Percentiles rank a stretch among this genome's conserved stretches.
Conservation (phyloP, 2,888 invertebrate genomes). For the Leptogaster cylindrica region DNA sequence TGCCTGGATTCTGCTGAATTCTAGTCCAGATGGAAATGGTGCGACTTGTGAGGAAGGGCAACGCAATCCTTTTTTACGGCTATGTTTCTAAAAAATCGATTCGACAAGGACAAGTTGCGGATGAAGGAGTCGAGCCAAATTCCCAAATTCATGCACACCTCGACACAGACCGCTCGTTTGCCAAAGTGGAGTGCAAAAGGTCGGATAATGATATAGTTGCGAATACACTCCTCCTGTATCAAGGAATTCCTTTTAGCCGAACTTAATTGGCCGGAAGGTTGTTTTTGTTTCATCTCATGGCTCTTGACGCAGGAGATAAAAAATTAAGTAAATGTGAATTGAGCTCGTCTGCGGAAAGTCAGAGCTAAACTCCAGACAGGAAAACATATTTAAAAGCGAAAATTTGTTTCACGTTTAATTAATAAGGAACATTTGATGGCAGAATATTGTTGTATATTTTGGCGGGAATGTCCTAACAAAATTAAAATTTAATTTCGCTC, state of each 20-base stretch:
- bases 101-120: not conserved
- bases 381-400: no score
- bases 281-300: slow-evolving; percentile 25
- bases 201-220: slow-evolving; percentile 12
- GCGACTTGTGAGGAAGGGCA: slow-evolving; percentile 3
- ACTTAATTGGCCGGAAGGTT: slow-evolving; percentile 44
- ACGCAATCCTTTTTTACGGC: slow-evolving; percentile 18
- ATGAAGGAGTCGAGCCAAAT: not conserved
- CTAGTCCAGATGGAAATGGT: not conserved
- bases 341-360: not conserved
- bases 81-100: slow-evolving; percentile 30
- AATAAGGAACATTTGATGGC: no score
- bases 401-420: no score
- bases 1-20: not conserved
- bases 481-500: no score
- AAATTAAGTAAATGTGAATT: slow-evolving; percentile 18
- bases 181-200: slow-evolving; percentile 16
- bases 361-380: not conserved
- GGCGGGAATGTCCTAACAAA: no score
- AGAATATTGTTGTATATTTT: no score
- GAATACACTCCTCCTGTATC: slow-evolving; percentile 22
- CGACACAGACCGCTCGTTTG: not conserved
- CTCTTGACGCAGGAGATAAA: slow-evolving; percentile 9
- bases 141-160: not conserved
- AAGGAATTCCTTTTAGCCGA: slow-evolving; percentile 41